Conservation (phyloP, 2,888 invertebrate genomes). For the Dioctria linearis region DNA sequence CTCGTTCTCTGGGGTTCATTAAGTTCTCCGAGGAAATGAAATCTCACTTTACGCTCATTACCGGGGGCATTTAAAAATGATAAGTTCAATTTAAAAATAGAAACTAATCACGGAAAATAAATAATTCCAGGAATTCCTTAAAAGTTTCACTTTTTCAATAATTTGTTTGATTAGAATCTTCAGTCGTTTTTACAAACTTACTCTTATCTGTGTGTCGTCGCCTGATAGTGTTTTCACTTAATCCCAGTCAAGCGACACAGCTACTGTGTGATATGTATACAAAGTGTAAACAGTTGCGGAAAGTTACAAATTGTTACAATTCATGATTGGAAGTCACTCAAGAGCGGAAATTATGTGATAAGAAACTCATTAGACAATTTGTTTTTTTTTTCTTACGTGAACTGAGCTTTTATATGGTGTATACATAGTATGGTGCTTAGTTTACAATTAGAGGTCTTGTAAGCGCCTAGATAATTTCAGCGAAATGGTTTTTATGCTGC, state of each 20-base stretch:
- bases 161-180: constrained; percentile 8
- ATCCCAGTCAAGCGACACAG: constrained; percentile 3
- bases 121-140: constrained; percentile 22
- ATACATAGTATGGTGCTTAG: no score
- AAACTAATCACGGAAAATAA: not conserved
- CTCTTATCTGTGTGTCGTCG: constrained; percentile 14
- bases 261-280: constrained; percentile 2
- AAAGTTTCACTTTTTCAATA: constrained; percentile 34
- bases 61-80: no score
- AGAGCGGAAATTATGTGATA: not conserved
- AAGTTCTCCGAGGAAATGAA: no score
- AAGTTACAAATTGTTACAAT: constrained; percentile 15
- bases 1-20: no score
- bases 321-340: not conserved
- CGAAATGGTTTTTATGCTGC: no score
- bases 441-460: no score
- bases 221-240: constrained; percentile 14
- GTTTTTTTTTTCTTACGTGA: no score
- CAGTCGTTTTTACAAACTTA: not conserved
- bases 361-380: no score
- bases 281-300: constrained; percentile 14
- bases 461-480: no score
- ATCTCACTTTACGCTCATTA: no score
- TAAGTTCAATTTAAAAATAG: no score
- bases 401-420: no score